A percentile compares a stretch with the other conserved stretches of the same genome.
Evolutionary conservation across 1,140 invertebrate genomes (phyloP).

Genomic region (Notospermus geniculatus): DNA sequence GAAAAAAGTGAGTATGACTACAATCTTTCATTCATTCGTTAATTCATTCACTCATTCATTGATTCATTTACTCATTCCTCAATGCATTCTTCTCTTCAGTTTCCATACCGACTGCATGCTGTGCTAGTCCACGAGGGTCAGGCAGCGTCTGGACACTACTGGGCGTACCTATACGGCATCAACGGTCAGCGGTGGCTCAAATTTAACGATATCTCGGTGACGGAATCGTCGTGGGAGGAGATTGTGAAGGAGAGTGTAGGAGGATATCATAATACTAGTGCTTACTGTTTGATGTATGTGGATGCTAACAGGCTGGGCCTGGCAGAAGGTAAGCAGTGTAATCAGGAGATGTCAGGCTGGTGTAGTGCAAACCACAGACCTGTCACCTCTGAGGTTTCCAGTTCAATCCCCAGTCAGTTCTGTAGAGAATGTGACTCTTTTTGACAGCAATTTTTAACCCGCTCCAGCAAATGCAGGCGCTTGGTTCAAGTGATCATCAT

Average conservation of each 20-base stretch:
- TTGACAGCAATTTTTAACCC: no score
- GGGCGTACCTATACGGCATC: conserved; percentile 58
- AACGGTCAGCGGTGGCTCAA: conserved; percentile 50
- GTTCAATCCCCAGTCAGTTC: no score
- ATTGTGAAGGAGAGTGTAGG: conserved; percentile 58
- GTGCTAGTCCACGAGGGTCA: conserved; percentile 62
- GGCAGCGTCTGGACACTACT: conserved; percentile 61
- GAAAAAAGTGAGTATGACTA: conserved; percentile 40
- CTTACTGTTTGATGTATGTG: conserved; percentile 60
- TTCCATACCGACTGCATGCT: conserved; percentile 58
- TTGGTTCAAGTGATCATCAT: no score
- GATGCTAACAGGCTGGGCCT: conserved; percentile 30
- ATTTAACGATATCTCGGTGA: conserved; percentile 60
- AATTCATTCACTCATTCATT: no score
- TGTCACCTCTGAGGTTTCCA: no score
- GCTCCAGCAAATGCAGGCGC: no score
- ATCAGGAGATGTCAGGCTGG: no score
- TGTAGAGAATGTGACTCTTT: no score
- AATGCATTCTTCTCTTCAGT: conserved; percentile 30
- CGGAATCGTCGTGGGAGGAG: conserved; percentile 58
- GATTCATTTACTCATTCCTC: not conserved
- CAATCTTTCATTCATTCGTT: not conserved
- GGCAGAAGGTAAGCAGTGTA: not conserved
- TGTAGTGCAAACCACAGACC: no score
- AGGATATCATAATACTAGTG: conserved; percentile 59